These are phyloP conservation scores for Leptinotarsa tumamoca DNA, from an alignment of 2,888 invertebrate species.

Conservation along the genomic window DNA sequence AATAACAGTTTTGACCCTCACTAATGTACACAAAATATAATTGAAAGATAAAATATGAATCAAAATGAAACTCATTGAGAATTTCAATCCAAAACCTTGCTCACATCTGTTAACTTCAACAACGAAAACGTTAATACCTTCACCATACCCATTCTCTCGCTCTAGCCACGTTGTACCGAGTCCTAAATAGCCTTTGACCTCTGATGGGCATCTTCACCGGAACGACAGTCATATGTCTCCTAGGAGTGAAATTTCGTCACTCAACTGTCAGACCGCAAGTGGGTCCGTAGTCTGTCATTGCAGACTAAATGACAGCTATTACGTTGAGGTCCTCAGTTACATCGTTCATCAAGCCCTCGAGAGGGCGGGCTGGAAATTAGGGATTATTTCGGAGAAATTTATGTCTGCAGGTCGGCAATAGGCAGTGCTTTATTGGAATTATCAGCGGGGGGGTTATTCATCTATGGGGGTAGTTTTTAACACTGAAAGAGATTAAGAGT, in stretches of 20 bases:
- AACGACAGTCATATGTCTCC: slow-evolving; percentile 50
- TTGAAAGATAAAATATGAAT: too few species aligned
- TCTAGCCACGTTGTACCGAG: slow-evolving; percentile 12
- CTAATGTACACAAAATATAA: too few species aligned
- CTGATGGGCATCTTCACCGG: slow-evolving; percentile 43
- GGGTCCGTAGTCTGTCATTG: slow-evolving; percentile 51
- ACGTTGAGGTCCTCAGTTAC: slow-evolving; percentile 47
- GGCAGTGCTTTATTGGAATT: slow-evolving; percentile 21
- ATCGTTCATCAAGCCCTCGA: slow-evolving; percentile 47
- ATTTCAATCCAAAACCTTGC: too few species aligned
- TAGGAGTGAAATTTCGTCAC: slow-evolving; percentile 42
- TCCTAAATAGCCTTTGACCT: slow-evolving; percentile 39
- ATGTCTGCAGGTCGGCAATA: slow-evolving; percentile 26
- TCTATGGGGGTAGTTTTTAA: neutral
- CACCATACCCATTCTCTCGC: neutral
- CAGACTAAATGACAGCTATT: slow-evolving; percentile 51
- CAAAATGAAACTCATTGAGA: too few species aligned
- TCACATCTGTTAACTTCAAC: too few species aligned
- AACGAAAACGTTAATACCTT: too few species aligned
- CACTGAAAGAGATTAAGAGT: neutral
- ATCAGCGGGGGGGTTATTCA: slow-evolving; percentile 10
- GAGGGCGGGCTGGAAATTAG: slow-evolving; percentile 30
- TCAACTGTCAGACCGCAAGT: slow-evolving; percentile 47
- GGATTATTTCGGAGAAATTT: slow-evolving; percentile 33
- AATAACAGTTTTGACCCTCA: too few species aligned